Percentiles rank a stretch among this genome's conserved stretches.
Conservation (phyloP, 1,140 invertebrate species). For the Gonatopus flavifemur region DNA sequence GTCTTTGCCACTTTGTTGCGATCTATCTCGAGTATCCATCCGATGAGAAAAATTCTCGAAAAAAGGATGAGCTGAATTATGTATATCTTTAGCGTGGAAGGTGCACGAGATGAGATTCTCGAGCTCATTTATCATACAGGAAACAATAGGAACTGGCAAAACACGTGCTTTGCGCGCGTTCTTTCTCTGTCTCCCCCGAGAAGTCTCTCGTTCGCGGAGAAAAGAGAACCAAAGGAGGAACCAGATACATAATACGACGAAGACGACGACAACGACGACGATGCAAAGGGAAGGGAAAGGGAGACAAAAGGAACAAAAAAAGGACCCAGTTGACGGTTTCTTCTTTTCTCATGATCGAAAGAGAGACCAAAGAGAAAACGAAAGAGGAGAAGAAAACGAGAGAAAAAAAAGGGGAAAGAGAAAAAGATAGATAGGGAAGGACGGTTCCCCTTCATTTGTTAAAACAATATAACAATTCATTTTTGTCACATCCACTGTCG, state of each 20-base stretch:
- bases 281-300: slow-evolving; percentile 16
- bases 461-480: slow-evolving; percentile 57
- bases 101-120: slow-evolving; percentile 25
- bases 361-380: slow-evolving; percentile 1
- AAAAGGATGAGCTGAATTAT: slow-evolving; percentile 24
- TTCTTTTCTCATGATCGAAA: slow-evolving; percentile 9
- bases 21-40: slow-evolving; percentile 17
- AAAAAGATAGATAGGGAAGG: slow-evolving; percentile 19
- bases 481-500: slow-evolving; percentile 52
- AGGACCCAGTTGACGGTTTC: neutral
- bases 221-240: slow-evolving; percentile 29
- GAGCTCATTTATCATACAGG: slow-evolving; percentile 55
- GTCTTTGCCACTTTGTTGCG: slow-evolving; percentile 1
- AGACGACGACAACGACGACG: slow-evolving; percentile 21
- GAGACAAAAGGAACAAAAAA: slow-evolving; percentile 21
- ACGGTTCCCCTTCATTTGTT: slow-evolving; percentile 51
- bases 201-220: too few species aligned
- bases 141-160: slow-evolving; percentile 60
- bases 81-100: too few species aligned
- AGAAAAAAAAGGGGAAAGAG: neutral
- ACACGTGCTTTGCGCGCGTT: slow-evolving; percentile 56
- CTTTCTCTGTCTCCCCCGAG: too few species aligned
- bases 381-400: slow-evolving; percentile 3
- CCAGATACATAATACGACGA: slow-evolving; percentile 45
- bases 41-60: slow-evolving; percentile 8